Evolutionary conservation across 2,113 vertebrate species (phyloP).

Genomic region (Perca fluviatilis): DNA sequence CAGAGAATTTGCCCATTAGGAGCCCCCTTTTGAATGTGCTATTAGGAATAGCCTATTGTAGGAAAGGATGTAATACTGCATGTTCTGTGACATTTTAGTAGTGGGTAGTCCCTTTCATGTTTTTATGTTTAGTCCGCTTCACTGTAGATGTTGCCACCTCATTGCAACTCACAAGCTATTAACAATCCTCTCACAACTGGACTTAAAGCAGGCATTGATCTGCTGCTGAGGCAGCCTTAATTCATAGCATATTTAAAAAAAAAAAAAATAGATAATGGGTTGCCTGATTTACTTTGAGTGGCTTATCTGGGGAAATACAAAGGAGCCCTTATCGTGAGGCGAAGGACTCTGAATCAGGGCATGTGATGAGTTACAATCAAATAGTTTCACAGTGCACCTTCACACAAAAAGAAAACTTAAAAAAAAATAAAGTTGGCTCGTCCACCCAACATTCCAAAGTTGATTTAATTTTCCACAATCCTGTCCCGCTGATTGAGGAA

Average conservation of each 20-base stretch:
- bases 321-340: slow-evolving; percentile 64
- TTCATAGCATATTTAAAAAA: slow-evolving; percentile 40
- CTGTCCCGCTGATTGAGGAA: slow-evolving; percentile 68
- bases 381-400: slow-evolving; percentile 80
- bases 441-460: slow-evolving; percentile 82
- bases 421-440: slow-evolving; percentile 55
- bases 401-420: slow-evolving; percentile 10
- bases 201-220: slow-evolving; percentile 72
- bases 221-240: slow-evolving; percentile 77
- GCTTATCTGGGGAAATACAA: slow-evolving; percentile 70
- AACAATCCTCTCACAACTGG: slow-evolving; percentile 79
- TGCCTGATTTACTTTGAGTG: slow-evolving; percentile 73
- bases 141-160: slow-evolving; percentile 76
- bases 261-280: slow-evolving; percentile 34
- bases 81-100: slow-evolving; percentile 73
- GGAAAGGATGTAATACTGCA: slow-evolving; percentile 79
- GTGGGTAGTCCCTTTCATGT: slow-evolving; percentile 55
- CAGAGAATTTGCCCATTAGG: slow-evolving; percentile 70
- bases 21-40: slow-evolving; percentile 80
- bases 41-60: slow-evolving; percentile 77
- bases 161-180: slow-evolving; percentile 77
- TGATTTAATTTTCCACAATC: slow-evolving; percentile 63
- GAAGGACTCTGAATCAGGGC: slow-evolving; percentile 77
- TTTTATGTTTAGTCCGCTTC: slow-evolving; percentile 71
- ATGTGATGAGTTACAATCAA: slow-evolving; percentile 82